phyloP scores from a whole-genome alignment of 2,888 invertebrate genomes.

The Ommatoiulus sabulosus region DNA sequence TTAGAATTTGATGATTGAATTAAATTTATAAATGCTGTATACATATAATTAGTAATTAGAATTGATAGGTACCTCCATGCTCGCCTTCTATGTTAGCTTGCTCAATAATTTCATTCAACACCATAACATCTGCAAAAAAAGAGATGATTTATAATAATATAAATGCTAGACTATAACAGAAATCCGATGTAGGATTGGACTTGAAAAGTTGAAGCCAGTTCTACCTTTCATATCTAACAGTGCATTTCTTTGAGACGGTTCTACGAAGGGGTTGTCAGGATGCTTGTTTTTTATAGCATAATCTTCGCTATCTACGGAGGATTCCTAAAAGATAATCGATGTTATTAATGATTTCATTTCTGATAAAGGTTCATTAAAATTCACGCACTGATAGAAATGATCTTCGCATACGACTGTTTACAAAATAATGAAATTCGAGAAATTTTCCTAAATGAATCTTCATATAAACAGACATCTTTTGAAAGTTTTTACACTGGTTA shows the following conservation, averaged over 20 bases:
- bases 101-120: constrained; percentile 95
- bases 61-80: constrained; percentile 80
- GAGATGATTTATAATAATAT: not conserved
- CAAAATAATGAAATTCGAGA: too few species aligned
- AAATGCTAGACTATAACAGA: not conserved
- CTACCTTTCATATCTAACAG: constrained; percentile 94
- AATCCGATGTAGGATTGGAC: not conserved
- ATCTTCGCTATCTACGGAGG: constrained; percentile 75
- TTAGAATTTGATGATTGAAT: not conserved
- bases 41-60: constrained; percentile 34
- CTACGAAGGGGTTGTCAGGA: constrained; percentile 90
- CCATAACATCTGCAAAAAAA: constrained; percentile 86
- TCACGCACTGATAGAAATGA: not conserved
- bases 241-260: constrained; percentile 85
- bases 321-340: constrained; percentile 72
- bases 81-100: constrained; percentile 91
- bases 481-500: too few species aligned
- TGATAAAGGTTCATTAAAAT: not conserved
- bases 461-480: too few species aligned
- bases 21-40: not conserved
- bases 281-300: constrained; percentile 83
- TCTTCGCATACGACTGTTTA: too few species aligned
- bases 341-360: not conserved
- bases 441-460: too few species aligned
- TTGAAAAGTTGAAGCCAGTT: not conserved